Conservation (phyloP, 2,113 vertebrate species). For the Amia ocellicauda region DNA sequence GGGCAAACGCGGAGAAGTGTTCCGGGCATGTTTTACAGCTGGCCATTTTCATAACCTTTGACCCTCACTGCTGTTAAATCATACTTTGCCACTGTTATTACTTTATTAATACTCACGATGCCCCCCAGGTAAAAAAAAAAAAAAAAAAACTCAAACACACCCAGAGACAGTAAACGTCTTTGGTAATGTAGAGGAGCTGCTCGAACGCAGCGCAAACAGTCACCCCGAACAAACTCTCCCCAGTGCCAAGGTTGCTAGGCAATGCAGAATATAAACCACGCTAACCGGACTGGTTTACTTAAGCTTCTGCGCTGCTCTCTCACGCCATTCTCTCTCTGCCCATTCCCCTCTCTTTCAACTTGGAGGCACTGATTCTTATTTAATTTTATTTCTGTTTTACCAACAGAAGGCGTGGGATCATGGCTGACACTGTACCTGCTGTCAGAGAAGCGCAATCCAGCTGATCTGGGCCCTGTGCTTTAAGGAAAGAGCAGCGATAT, state of each 20-base stretch:
- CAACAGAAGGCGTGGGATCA: neutral
- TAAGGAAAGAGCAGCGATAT: neutral
- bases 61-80: too few relatives aligned
- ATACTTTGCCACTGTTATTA: too few relatives aligned
- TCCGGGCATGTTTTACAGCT: too few relatives aligned
- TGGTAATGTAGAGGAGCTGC: constrained; percentile 64
- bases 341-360: too few relatives aligned
- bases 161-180: constrained; percentile 49
- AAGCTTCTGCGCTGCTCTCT: constrained; percentile 70
- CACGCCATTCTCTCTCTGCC: constrained; percentile 56
- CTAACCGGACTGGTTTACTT: constrained; percentile 75
- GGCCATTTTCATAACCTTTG: too few relatives aligned
- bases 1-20: too few relatives aligned
- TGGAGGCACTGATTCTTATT: neutral
- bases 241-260: constrained; percentile 73
- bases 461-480: neutral
- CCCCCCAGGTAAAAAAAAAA: too few relatives aligned
- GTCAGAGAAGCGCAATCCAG: too few relatives aligned
- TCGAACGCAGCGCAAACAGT: constrained; percentile 77
- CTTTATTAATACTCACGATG: too few relatives aligned
- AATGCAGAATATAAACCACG: constrained; percentile 70
- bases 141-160: too few relatives aligned
- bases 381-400: too few relatives aligned
- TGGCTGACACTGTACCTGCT: too few relatives aligned
- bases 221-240: constrained; percentile 57